These are phyloP conservation scores for Lasioglossum malachurum DNA, from an alignment of 2,888 invertebrate genomes.

Conservation along the genomic window DNA sequence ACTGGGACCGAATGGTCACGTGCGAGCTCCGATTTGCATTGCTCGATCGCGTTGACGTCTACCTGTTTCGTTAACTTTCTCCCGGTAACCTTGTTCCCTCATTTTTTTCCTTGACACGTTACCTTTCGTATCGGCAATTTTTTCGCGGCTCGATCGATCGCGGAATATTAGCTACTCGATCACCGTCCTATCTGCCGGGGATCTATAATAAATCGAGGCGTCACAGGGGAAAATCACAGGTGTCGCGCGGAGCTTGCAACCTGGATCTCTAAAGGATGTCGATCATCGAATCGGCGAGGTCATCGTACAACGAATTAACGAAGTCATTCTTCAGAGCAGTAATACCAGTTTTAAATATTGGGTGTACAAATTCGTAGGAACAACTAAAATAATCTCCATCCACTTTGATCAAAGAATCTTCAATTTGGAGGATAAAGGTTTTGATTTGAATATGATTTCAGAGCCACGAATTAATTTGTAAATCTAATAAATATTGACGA, in stretches of 20 bases:
- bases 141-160: constrained; percentile 21
- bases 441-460: not conserved
- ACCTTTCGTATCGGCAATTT: constrained; percentile 39
- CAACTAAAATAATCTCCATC: too few species aligned
- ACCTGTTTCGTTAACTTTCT: constrained; percentile 67
- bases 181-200: not conserved
- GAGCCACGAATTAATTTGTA: not conserved
- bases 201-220: constrained; percentile 21
- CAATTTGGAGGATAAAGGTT: too few species aligned
- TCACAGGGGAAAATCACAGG: not conserved
- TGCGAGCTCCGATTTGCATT: constrained; percentile 44
- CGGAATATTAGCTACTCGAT: not conserved
- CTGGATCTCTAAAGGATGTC: constrained; percentile 35
- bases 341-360: not conserved
- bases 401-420: too few species aligned
- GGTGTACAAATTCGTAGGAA: not conserved
- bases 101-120: constrained; percentile 49
- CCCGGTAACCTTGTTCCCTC: constrained; percentile 65
- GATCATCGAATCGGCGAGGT: not conserved
- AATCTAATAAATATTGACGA: not conserved
- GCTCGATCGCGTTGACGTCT: constrained; percentile 44
- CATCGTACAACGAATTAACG: too few species aligned
- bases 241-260: not conserved
- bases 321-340: not conserved
- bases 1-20: constrained; percentile 1